Conservation (phyloP, 2,797 vertebrate genomes). For the Chromis chromis region DNA sequence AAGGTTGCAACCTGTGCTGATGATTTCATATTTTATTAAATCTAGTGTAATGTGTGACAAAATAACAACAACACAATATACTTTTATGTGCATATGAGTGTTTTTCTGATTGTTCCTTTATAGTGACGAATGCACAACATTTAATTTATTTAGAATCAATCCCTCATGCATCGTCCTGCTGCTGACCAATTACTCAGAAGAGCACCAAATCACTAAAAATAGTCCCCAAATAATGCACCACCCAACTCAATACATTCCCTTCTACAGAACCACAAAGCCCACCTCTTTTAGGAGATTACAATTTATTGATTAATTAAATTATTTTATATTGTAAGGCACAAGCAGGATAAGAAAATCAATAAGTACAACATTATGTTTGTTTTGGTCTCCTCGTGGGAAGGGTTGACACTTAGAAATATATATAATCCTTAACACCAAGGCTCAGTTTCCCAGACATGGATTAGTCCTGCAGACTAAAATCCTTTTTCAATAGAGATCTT, state of each 20-base stretch:
- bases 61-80: not conserved
- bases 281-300: not conserved
- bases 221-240: not conserved
- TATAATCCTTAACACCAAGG: not conserved
- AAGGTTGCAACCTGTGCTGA: too few relatives aligned
- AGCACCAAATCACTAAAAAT: not conserved
- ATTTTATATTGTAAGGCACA: not conserved
- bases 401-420: not conserved
- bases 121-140: not conserved
- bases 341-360: not conserved
- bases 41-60: not conserved
- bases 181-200: too few relatives aligned
- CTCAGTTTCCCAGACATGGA: too few relatives aligned
- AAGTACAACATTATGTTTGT: not conserved
- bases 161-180: too few relatives aligned
- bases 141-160: not conserved
- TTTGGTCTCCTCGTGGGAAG: not conserved
- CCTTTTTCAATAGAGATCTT: too few relatives aligned
- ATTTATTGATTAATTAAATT: not conserved
- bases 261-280: not conserved
- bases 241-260: not conserved
- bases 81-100: too few relatives aligned
- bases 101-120: not conserved
- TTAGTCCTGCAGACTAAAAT: too few relatives aligned
- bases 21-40: too few relatives aligned